Conservation (phyloP, 2,113 vertebrate genomes). For the Melozone crissalis region DNA sequence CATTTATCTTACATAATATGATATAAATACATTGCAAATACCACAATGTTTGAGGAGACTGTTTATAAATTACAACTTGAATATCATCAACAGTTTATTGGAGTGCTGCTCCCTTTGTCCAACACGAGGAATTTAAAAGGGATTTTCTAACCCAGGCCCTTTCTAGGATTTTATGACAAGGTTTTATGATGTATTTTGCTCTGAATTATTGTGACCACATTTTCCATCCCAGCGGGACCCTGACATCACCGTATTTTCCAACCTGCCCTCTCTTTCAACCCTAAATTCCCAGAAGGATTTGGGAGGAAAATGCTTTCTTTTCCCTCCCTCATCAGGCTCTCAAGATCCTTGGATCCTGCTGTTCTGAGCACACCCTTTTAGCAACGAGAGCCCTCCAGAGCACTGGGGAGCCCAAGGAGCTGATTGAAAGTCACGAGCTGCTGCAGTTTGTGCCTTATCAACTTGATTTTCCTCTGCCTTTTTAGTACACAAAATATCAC, state of each 20-base stretch:
- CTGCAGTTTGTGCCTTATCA: slow-evolving; percentile 27
- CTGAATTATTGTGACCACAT: not conserved
- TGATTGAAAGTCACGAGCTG: slow-evolving; percentile 55
- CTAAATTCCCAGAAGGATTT: not conserved
- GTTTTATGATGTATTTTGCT: not conserved
- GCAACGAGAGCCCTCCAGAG: slow-evolving; percentile 44
- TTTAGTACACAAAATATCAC: not conserved
- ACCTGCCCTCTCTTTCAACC: not conserved
- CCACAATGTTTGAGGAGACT: not conserved
- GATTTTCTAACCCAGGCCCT: not conserved
- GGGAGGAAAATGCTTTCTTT: slow-evolving; percentile 19
- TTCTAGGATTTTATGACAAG: not conserved
- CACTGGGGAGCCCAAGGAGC: not conserved
- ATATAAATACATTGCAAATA: slow-evolving; percentile 62
- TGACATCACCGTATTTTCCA: not conserved
- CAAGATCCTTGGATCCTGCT: slow-evolving; percentile 34
- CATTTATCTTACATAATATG: slow-evolving; percentile 62
- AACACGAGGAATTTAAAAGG: not conserved
- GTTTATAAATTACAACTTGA: slow-evolving; percentile 26
- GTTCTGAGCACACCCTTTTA: not conserved
- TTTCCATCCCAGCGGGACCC: not conserved
- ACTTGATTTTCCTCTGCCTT: slow-evolving; percentile 19
- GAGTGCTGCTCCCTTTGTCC: not conserved
- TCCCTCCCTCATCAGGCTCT: not conserved
- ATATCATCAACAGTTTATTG: not conserved